Evolutionary conservation across 2,113 vertebrate species (phyloP).

Genomic region (Cyrtonyx montezumae): DNA sequence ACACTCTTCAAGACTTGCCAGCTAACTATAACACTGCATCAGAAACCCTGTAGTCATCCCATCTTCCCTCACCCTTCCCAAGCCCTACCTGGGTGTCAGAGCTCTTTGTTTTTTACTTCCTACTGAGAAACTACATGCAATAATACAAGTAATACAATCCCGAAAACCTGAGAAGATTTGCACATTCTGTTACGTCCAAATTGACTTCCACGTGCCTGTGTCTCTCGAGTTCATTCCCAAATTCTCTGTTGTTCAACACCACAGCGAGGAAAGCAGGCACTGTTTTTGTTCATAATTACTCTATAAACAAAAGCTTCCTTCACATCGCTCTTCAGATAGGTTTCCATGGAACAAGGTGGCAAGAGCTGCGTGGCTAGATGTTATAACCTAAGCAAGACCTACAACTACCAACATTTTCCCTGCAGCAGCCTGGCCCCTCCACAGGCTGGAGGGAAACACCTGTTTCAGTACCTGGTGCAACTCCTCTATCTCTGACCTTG

Average conservation of each 20-base stretch:
- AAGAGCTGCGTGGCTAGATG: too few species aligned
- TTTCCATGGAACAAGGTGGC: too few species aligned
- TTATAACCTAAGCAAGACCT: background rate
- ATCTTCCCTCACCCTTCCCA: background rate
- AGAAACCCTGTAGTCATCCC: background rate
- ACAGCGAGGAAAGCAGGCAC: fast-evolving
- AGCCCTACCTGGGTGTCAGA: background rate
- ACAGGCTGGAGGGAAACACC: background rate
- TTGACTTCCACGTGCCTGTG: background rate
- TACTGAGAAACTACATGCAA: background rate
- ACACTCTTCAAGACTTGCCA: background rate
- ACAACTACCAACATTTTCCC: background rate
- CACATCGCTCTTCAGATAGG: background rate
- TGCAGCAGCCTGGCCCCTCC: fast-evolving
- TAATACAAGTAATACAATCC: background rate
- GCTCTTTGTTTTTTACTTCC: background rate
- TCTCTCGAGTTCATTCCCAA: background rate
- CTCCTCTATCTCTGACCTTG: background rate
- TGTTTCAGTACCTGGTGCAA: fast-evolving
- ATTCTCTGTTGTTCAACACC: background rate
- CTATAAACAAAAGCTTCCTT: background rate
- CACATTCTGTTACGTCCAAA: background rate
- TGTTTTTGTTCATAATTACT: background rate
- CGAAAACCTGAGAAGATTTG: background rate
- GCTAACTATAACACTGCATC: background rate